Evolutionary conservation across 2,113 vertebrate species (phyloP).

Genomic region (Acrocephalus kingi): DNA sequence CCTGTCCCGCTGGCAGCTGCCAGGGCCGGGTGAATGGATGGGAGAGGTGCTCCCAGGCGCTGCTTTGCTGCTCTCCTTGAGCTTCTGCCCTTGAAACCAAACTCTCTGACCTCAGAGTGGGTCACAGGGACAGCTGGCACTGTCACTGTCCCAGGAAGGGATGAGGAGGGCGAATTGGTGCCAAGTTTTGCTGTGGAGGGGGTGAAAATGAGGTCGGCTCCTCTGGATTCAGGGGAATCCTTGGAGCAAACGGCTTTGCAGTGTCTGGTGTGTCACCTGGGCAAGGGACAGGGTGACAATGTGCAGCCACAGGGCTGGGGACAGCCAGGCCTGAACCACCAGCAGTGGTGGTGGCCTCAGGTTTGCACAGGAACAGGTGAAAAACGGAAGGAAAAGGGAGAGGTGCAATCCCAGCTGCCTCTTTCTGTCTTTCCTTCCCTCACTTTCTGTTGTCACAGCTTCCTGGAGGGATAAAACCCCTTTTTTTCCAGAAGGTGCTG

Average conservation of each 20-base stretch:
- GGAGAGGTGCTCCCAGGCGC: background rate
- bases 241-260: background rate
- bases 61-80: background rate
- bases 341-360: background rate
- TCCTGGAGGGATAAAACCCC: background rate
- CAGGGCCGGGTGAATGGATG: background rate
- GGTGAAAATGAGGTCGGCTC: background rate
- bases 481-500: background rate
- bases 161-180: background rate
- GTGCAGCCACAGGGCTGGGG: background rate
- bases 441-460: background rate
- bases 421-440: background rate
- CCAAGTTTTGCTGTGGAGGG: background rate
- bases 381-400: background rate
- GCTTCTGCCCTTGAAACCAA: conserved; percentile 41
- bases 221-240: background rate
- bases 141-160: background rate
- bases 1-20: conserved; percentile 3
- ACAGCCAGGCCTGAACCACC: background rate
- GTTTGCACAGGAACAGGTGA: background rate
- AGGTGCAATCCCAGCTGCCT: background rate
- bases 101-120: background rate
- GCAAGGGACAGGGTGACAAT: background rate
- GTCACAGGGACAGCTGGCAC: background rate
- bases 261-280: background rate